Evolutionary conservation across 1,140 invertebrate genomes (phyloP).

Genomic region (Formica selysi): DNA sequence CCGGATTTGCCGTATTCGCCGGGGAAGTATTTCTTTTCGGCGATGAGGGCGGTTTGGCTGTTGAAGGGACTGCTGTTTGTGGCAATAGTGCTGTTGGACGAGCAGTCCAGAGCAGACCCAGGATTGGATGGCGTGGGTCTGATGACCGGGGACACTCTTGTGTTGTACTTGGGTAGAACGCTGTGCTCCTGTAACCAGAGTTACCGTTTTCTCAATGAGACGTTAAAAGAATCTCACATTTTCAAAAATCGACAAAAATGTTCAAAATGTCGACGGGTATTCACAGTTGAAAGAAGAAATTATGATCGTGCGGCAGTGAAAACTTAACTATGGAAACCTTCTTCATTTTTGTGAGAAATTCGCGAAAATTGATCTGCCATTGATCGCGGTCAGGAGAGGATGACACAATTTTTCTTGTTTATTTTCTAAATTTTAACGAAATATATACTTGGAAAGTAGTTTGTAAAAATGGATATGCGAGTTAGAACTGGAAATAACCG

Average conservation of each 20-base stretch:
- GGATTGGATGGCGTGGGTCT: constrained; percentile 85
- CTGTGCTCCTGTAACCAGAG: constrained; percentile 79
- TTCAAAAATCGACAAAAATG: background rate
- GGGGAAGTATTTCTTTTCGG: constrained; percentile 70
- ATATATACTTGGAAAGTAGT: background rate
- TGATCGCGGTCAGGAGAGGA: background rate
- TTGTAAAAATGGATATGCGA: background rate
- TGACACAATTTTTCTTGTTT: background rate
- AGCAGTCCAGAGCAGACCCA: constrained; percentile 87
- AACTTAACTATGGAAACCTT: background rate
- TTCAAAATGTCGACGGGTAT: background rate
- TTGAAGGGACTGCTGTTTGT: constrained; percentile 87
- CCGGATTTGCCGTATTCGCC: constrained; percentile 19
- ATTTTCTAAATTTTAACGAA: background rate
- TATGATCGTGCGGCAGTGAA: background rate
- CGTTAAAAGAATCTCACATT: background rate
- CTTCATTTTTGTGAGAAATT: background rate
- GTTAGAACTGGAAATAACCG: constrained; percentile 47
- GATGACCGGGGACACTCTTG: constrained; percentile 79
- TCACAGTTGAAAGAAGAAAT: background rate
- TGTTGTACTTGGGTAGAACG: constrained; percentile 81
- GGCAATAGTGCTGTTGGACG: constrained; percentile 87
- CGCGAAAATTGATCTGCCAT: background rate
- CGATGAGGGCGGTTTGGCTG: constrained; percentile 81
- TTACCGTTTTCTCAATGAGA: background rate